Evolutionary conservation across 1,140 invertebrate species (phyloP).

Genomic region (Papilio glaucus): DNA sequence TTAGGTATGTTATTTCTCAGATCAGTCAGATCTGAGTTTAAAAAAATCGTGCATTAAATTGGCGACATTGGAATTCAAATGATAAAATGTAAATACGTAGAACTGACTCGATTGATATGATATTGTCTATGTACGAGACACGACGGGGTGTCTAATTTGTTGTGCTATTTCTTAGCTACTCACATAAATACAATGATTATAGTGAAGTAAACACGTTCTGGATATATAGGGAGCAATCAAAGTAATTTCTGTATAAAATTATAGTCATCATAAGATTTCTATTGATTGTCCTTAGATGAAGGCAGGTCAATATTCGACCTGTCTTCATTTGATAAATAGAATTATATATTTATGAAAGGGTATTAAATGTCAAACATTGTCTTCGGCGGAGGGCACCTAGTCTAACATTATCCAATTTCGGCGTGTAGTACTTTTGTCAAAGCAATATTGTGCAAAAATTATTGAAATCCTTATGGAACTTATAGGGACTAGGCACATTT

Average conservation of each 20-base stretch:
- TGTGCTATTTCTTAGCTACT: background rate
- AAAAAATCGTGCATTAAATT: background rate
- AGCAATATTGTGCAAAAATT: background rate
- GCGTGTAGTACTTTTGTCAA: background rate
- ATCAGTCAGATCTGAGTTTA: too few relatives aligned
- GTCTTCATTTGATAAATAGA: background rate
- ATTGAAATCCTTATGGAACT: too few relatives aligned
- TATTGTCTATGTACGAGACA: constrained; percentile 45
- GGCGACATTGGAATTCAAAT: background rate
- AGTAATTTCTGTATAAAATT: background rate
- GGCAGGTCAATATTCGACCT: background rate
- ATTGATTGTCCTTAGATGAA: background rate
- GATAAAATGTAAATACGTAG: constrained; percentile 5
- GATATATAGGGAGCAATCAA: background rate
- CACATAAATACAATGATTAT: background rate
- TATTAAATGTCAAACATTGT: background rate
- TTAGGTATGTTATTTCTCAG: too few relatives aligned
- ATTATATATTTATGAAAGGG: background rate
- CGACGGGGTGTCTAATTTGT: constrained; percentile 34
- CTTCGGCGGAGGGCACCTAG: too few relatives aligned
- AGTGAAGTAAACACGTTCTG: background rate
- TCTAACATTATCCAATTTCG: background rate
- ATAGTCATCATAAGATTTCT: background rate
- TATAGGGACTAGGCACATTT: too few relatives aligned
- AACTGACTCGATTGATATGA: constrained; percentile 35